Evolutionary conservation across 2,888 invertebrate genomes (phyloP), one percentile per base, ranked within the genome.

Genomic region (Seira ritae): DNA sequence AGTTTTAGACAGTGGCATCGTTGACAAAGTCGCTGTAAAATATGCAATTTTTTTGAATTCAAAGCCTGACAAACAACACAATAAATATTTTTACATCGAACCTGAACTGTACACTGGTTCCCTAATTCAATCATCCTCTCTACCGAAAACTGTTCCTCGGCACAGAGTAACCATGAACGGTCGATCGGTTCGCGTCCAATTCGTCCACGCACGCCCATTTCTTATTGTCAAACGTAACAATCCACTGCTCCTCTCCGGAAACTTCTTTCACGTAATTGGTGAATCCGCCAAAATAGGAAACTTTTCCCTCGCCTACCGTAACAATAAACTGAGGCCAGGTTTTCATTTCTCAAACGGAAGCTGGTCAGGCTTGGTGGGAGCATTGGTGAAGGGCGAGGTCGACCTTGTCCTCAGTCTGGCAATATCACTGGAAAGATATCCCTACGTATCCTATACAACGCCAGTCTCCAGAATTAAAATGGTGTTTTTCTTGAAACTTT

Each of bases 291-390:
- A 46, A 4, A 42, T 20, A 19, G 46, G 17, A 15, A 68, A 62
- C 12, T 68, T 70, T 0, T 17, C 69, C 6, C 17, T 74, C 12
- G 74, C 60, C 10, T 74, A 60, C 12, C 17, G 55, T 17, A 23
- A 60, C 1, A 23, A 74, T 2, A 10, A 50, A 8, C 10, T 71
- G 8, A 70, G 37, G 0, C 17, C 66, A n/a, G 75, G 75, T 1
- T 10, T 4, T 3, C 67, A 66, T 0, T 84, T 85, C 37, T 0
- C 66, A 50, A 87, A 82, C 66, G 79, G 77, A 37, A 74, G 31
- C 10, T 87, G 87, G 87, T 78, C 74, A 12, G 87, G 87, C n/a
- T 79, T 85, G 19, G 69, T 84, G 8, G 85, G 85, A 0, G 50
- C n/a, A 20, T 60, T 87, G 20, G 66, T 55, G 20, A 22, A 71